Evolutionary conservation across 1,140 invertebrate species (phyloP).

Genomic region (Contarinia nasturtii): DNA sequence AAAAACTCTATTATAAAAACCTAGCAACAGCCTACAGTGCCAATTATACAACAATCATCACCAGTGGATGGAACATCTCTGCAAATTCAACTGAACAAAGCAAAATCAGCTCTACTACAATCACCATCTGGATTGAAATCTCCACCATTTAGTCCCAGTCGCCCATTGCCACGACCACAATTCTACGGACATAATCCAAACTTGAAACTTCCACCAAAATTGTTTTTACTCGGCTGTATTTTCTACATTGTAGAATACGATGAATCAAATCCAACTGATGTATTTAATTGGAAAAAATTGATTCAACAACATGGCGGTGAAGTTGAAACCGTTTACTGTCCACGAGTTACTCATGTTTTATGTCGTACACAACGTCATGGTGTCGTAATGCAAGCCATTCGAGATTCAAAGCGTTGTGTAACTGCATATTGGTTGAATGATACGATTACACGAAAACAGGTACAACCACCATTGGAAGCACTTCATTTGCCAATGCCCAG

Average conservation of each 20-base stretch:
- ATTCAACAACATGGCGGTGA: constrained; percentile 80
- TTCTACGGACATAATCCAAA: constrained; percentile 78
- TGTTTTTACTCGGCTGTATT: constrained; percentile 80
- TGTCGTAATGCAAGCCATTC: constrained; percentile 64
- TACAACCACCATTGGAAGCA: constrained; percentile 78
- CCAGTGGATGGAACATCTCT: constrained; percentile 7
- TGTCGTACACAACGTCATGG: constrained; percentile 78
- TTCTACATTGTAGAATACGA: constrained; percentile 70
- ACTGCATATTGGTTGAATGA: constrained; percentile 91
- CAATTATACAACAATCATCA: constrained; percentile 6
- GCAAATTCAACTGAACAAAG: too few species aligned
- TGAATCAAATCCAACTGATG: constrained; percentile 34
- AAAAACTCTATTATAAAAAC: background rate
- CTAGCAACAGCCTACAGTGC: constrained; percentile 24
- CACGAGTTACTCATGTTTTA: constrained; percentile 76
- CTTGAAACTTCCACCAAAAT: constrained; percentile 65
- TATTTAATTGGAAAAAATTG: constrained; percentile 55
- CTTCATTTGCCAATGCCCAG: constrained; percentile 78
- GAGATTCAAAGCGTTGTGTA: constrained; percentile 63
- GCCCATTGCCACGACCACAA: constrained; percentile 38
- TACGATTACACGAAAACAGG: constrained; percentile 61
- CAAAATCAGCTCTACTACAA: too few species aligned
- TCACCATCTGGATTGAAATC: constrained; percentile 7
- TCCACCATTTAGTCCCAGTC: constrained; percentile 10
- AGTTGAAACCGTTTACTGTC: constrained; percentile 64